Base-by-base conservation (phyloP, 1,140 invertebrate species). In the Nephotettix cincticeps region DNA sequence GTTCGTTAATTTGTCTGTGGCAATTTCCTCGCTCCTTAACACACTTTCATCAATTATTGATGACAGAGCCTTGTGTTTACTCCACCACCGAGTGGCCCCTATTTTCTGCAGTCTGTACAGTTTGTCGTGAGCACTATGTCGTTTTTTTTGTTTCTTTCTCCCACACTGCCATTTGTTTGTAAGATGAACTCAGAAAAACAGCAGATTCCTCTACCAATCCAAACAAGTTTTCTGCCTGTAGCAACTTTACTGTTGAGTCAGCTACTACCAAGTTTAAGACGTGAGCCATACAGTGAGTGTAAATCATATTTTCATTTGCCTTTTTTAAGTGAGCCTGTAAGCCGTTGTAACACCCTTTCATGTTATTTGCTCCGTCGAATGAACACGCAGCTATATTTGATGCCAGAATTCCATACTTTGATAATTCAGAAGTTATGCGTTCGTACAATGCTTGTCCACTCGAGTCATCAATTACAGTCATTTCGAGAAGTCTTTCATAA, bases 211-310 rank as follows among this genome's bases (percentile, higher is more conserved):
- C 71, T 29, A 74, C 73, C 6, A 72, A 45, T 32, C 73, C 71
- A 74, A 74, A 74, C 43, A 74, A 66, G 28, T 70, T 72, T 65
- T 72, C 71, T 28, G 71, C 71, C 65, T 72, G 66, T 25, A 72
- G 21, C 40, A 36, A 66, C 17, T 65, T 68, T 23, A 68, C 47
- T 43, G 71, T 74, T 65, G 71, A 72, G 58, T 74, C 68, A 70
- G 71, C 71, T 28, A 74, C 69, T 19, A 72, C 73, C 54, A 71
- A 61, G 54, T 72, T 74, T 72, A 74, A 32, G 4, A 72, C 67
- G 29, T 74, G 71, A 9, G 71, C 73, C 71, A 72, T 69, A 69
- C 58, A 74, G 54, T 74, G 73, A 21, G 61, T 72, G 66, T 72
- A 74, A 67, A 74, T 72, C 1, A 74, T 19, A 54, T 72, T 27